Percentiles rank a stretch among this genome's conserved stretches.
Conservation (phyloP, 1,140 invertebrate species). For the Zeugodacus cucurbitae region DNA sequence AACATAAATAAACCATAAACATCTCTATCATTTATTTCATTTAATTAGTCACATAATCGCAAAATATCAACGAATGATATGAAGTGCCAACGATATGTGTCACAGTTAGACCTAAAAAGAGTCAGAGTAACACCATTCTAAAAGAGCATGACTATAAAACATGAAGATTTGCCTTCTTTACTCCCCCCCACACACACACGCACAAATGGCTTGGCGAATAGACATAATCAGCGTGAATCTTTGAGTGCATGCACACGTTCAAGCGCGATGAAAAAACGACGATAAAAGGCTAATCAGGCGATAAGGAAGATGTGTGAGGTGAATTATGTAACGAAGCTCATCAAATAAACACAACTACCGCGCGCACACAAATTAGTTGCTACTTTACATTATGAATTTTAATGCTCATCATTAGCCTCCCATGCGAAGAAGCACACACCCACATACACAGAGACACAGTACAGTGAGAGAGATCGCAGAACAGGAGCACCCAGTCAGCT, state of each 20-base stretch:
- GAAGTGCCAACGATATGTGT: not conserved
- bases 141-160: not conserved
- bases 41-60: no score
- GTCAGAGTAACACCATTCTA: not conserved
- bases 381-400: slow-evolving; percentile 25
- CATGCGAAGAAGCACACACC: not conserved
- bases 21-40: no score
- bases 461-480: not conserved
- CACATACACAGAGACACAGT: not conserved
- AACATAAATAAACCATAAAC: no score
- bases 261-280: not conserved
- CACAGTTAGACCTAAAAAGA: not conserved
- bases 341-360: not conserved
- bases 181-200: not conserved
- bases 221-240: no score
- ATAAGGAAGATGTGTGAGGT: not conserved
- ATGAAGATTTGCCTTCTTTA: not conserved
- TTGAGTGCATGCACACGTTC: not conserved
- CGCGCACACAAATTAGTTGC: not conserved
- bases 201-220: not conserved
- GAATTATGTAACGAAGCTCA: slow-evolving; percentile 7
- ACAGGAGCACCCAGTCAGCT: not conserved
- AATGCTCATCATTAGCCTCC: slow-evolving; percentile 10
- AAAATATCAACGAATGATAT: not conserved
- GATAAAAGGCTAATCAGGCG: slow-evolving; percentile 23